phyloP scores from a whole-genome alignment of 1,140 invertebrate species.

The Diabrotica undecimpunctata region DNA sequence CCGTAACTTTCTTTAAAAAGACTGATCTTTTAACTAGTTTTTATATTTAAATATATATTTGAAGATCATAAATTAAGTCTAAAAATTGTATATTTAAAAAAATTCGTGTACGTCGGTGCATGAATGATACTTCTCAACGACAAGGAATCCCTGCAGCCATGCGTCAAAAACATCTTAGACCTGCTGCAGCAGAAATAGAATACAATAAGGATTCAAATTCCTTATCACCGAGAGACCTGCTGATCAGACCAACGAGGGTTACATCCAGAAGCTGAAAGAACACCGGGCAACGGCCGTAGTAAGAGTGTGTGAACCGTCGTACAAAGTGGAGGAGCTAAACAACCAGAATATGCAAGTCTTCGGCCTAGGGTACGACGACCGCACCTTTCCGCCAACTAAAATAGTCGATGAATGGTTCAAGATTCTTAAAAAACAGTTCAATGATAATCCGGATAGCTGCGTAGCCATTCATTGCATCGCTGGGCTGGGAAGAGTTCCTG shows the following conservation, averaged over 20 bases:
- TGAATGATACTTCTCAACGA: constrained; percentile 11
- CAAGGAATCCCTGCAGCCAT: constrained; percentile 50
- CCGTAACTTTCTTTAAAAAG: constrained; percentile 15
- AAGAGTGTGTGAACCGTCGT: constrained; percentile 85
- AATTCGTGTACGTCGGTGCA: constrained; percentile 4
- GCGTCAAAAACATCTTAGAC: constrained; percentile 85
- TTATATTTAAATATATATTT: constrained; percentile 5
- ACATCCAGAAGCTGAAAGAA: constrained; percentile 80
- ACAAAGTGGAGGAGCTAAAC: constrained; percentile 73
- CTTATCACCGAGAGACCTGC: constrained; percentile 86
- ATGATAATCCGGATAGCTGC: constrained; percentile 72
- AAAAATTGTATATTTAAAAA: constrained; percentile 4
- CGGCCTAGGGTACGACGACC: constrained; percentile 72
- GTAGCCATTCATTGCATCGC: constrained; percentile 89
- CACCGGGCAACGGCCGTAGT: constrained; percentile 81
- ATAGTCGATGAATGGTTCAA: constrained; percentile 84
- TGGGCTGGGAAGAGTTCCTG: constrained; percentile 82
- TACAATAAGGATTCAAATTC: constrained; percentile 83
- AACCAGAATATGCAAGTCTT: constrained; percentile 73
- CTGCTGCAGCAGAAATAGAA: constrained; percentile 78
- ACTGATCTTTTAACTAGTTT: constrained; percentile 3
- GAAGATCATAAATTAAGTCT: neutral
- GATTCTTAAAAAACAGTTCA: constrained; percentile 65
- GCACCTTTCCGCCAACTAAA: constrained; percentile 68
- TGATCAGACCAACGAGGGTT: constrained; percentile 74